Evolutionary conservation across 2,888 invertebrate genomes (phyloP).

Genomic region (Pyrocoelia pectoralis): DNA sequence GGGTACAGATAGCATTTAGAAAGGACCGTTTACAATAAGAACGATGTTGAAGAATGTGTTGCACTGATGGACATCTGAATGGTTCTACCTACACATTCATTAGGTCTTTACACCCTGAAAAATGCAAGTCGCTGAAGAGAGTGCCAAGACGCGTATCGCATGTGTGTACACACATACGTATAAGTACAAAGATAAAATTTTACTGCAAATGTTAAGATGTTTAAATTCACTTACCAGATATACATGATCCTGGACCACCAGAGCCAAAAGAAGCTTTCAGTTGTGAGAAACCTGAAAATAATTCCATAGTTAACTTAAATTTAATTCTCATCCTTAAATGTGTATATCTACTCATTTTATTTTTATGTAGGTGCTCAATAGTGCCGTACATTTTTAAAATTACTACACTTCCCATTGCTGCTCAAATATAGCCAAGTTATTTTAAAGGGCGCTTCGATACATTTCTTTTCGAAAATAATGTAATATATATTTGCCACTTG

Average conservation of each 20-base stretch:
- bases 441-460: no score
- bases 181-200: no score
- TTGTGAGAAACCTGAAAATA: slow-evolving; percentile 69
- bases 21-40: slow-evolving; percentile 22
- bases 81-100: slow-evolving; percentile 37
- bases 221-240: slow-evolving; percentile 63
- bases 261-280: slow-evolving; percentile 73
- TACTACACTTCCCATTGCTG: no score
- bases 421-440: no score
- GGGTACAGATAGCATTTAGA: slow-evolving; percentile 30
- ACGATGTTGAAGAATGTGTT: slow-evolving; percentile 41
- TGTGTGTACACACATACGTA: background rate
- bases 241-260: slow-evolving; percentile 68
- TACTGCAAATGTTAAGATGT: no score
- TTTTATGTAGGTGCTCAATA: no score
- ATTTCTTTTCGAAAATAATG: no score
- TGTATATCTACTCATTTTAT: no score
- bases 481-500: no score
- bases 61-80: slow-evolving; percentile 45
- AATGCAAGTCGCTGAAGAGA: slow-evolving; percentile 26
- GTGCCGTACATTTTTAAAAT: no score
- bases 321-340: no score
- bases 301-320: no score
- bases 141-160: slow-evolving; percentile 19
- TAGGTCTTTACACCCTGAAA: slow-evolving; percentile 37